Conservation (phyloP, 2,113 vertebrate genomes). For the Austrofundulus limnaeus region DNA sequence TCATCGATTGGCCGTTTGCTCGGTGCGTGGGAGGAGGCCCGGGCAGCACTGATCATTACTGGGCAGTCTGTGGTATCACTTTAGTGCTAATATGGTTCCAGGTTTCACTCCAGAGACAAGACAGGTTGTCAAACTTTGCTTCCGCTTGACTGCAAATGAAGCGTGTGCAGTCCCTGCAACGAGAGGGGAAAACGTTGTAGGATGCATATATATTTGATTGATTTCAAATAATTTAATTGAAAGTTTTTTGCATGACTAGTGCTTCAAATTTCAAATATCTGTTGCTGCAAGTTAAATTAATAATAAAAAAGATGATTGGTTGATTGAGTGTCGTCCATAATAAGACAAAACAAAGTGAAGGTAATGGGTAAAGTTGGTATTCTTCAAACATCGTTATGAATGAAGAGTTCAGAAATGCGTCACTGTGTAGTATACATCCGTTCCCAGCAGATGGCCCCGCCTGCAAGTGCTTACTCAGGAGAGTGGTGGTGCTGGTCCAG, state of each 20-base stretch:
- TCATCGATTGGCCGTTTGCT: slow-evolving; percentile 69
- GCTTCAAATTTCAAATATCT: slow-evolving; percentile 7
- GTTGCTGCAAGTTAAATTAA: slow-evolving; percentile 18
- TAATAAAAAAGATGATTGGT: slow-evolving; percentile 17
- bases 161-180: not conserved
- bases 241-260: not conserved
- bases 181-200: slow-evolving; percentile 5
- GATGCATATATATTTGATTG: not conserved
- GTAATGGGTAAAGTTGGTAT: slow-evolving; percentile 25
- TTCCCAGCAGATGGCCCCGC: slow-evolving; percentile 82
- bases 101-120: slow-evolving; percentile 15
- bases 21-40: slow-evolving; percentile 60
- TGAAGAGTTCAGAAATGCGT: slow-evolving; percentile 53
- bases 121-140: slow-evolving; percentile 8
- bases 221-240: slow-evolving; percentile 5
- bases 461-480: slow-evolving; percentile 60
- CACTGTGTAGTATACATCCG: slow-evolving; percentile 70
- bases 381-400: slow-evolving; percentile 59
- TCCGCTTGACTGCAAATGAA: slow-evolving; percentile 3
- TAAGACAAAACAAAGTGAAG: slow-evolving; percentile 1
- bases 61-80: slow-evolving; percentile 52
- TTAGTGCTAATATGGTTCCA: slow-evolving; percentile 56
- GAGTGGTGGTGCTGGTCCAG: slow-evolving; percentile 5
- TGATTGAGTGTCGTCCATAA: not conserved
- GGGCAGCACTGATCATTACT: slow-evolving; percentile 52